Conservation (phyloP, 2,888 invertebrate species). For the Meiosimyza platycephala region DNA sequence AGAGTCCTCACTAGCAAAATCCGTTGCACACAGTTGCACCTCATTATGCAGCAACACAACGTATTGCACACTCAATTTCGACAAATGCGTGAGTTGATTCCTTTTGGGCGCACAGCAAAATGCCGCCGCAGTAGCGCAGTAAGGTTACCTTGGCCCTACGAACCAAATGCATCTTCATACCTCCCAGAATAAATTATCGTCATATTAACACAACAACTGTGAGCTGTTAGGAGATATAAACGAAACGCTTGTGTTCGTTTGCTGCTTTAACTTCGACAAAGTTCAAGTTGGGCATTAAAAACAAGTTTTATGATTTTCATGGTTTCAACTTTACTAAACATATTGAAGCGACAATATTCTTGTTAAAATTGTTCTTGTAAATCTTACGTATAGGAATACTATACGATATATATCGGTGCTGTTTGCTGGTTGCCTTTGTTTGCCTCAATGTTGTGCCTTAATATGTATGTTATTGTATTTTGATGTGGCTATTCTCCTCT, state of each 20-base stretch:
- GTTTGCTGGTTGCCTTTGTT: background rate
- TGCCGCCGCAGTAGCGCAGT: background rate
- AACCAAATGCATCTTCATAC: background rate
- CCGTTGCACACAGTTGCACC: background rate
- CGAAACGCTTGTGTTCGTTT: background rate
- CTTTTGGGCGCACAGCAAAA: background rate
- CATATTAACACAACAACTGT: slow-evolving; percentile 22
- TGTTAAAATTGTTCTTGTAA: too few relatives aligned
- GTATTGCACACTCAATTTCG: background rate
- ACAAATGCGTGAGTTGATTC: background rate
- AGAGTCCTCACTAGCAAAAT: too few relatives aligned
- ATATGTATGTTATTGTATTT: background rate
- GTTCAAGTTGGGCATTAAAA: slow-evolving; percentile 9
- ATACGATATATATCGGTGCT: too few relatives aligned
- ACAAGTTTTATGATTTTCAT: slow-evolving; percentile 15
- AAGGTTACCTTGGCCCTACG: background rate
- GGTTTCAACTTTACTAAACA: background rate
- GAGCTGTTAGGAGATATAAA: slow-evolving; percentile 24
- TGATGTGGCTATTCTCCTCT: too few relatives aligned
- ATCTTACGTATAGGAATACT: too few relatives aligned
- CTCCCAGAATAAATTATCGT: slow-evolving; percentile 32
- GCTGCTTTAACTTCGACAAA: background rate
- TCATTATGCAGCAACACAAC: background rate
- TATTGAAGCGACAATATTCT: too few relatives aligned
- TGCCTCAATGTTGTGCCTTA: background rate